Percentiles rank a stretch among this genome's conserved stretches.
phyloP scores from a whole-genome alignment of 2,888 invertebrate genomes.

The Platycheirus rosarum region DNA sequence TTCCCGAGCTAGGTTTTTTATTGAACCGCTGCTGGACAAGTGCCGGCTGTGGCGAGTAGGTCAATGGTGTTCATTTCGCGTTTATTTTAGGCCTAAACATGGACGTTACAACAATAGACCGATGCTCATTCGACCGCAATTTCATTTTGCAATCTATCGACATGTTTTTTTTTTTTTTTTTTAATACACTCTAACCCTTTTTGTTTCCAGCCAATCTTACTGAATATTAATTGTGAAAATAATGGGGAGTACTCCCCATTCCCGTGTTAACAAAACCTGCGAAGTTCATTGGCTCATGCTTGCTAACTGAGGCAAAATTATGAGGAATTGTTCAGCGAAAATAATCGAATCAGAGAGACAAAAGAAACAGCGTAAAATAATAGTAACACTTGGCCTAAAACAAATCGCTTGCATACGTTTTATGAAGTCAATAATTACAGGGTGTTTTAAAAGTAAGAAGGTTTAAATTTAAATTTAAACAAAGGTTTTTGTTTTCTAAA shows the following conservation, averaged over 20 bases:
- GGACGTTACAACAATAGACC: conserved; percentile 25
- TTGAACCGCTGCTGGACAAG: conserved; percentile 33
- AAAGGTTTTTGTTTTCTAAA: too few relatives aligned
- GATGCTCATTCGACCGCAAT: conserved; percentile 56
- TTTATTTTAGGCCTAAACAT: conserved; percentile 52
- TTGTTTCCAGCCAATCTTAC: conserved; percentile 9
- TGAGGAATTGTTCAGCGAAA: too few relatives aligned
- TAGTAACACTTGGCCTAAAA: too few relatives aligned
- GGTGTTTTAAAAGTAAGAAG: too few relatives aligned
- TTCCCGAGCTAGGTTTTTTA: conserved; percentile 35
- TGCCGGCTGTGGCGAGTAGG: conserved; percentile 26
- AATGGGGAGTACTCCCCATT: not conserved
- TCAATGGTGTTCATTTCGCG: conserved; percentile 56
- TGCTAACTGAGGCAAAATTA: not conserved
- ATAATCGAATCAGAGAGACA: too few relatives aligned
- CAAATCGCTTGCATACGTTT: too few relatives aligned
- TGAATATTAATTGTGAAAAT: conserved; percentile 57
- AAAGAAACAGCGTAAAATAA: too few relatives aligned
- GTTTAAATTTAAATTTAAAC: too few relatives aligned
- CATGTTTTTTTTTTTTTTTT: too few relatives aligned
- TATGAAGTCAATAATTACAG: too few relatives aligned
- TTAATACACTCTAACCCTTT: not conserved
- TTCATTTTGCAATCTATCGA: conserved; percentile 41
- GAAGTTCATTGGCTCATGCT: not conserved
- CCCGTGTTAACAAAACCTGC: not conserved